Evolutionary conservation across 1,140 invertebrate genomes (phyloP).

Genomic region (Drosophila kikkawai): DNA sequence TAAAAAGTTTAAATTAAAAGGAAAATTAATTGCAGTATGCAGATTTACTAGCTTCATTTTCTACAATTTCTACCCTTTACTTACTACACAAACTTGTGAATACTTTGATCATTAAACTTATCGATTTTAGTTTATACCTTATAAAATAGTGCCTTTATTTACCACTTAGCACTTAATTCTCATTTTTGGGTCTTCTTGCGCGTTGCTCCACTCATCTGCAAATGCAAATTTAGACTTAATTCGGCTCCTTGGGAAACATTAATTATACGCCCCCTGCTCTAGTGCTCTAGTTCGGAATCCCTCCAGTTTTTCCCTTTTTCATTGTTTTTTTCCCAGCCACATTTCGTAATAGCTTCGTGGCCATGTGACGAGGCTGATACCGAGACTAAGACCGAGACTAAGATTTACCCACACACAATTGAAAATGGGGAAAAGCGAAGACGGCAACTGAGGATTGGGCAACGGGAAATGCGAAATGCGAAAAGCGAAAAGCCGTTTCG

Average conservation of each 20-base stretch:
- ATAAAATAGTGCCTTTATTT: too few relatives aligned
- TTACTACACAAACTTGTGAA: neutral
- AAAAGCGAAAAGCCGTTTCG: conserved; percentile 33
- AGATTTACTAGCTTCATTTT: too few relatives aligned
- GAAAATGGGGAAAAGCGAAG: conserved; percentile 23
- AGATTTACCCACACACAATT: conserved; percentile 30
- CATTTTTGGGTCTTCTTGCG: conserved; percentile 12
- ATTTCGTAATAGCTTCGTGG: conserved; percentile 62
- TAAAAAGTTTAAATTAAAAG: too few relatives aligned
- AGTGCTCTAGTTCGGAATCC: conserved; percentile 57
- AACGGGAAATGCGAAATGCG: conserved; percentile 39
- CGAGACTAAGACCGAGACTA: conserved; percentile 6
- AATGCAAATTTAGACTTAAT: conserved; percentile 35
- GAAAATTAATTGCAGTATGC: too few relatives aligned
- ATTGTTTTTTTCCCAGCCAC: conserved; percentile 57
- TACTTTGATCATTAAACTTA: too few relatives aligned
- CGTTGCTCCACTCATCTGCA: conserved; percentile 9
- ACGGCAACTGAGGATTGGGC: conserved; percentile 40
- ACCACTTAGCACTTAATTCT: neutral
- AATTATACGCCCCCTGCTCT: conserved; percentile 55
- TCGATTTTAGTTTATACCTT: neutral
- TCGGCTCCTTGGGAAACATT: conserved; percentile 68
- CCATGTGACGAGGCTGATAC: conserved; percentile 28
- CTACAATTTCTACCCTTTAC: neutral
- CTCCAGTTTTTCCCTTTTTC: conserved; percentile 16